These are phyloP conservation scores for Lagorchestes hirsutus DNA, from an alignment of 2,797 vertebrate genomes.

Conservation along the genomic window DNA sequence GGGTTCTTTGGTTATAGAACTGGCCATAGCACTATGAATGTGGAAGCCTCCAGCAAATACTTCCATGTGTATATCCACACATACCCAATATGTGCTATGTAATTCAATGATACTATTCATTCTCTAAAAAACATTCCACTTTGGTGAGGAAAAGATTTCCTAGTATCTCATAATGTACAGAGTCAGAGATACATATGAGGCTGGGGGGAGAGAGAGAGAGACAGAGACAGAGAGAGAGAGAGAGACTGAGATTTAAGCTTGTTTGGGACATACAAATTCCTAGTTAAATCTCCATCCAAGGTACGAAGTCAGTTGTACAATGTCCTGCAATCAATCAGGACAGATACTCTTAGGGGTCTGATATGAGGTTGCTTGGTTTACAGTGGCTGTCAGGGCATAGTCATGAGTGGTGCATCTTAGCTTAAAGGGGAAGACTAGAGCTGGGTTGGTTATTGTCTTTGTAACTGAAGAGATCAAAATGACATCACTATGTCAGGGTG, in stretches of 20 bases:
- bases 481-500: neutral
- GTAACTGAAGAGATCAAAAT: neutral
- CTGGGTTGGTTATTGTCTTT: neutral
- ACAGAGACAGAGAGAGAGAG: neutral
- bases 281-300: neutral
- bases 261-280: neutral
- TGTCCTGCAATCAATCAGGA: neutral
- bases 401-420: neutral
- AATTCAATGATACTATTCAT: neutral
- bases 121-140: neutral
- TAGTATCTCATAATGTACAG: neutral
- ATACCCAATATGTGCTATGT: neutral
- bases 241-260: neutral
- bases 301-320: neutral
- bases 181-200: neutral
- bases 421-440: neutral
- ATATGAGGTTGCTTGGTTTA: neutral
- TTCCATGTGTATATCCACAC: neutral
- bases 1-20: neutral
- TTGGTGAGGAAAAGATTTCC: neutral
- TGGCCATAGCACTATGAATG: neutral
- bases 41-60: neutral
- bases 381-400: neutral
- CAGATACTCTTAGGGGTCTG: neutral
- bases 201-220: neutral